Percentiles rank a stretch among this genome's conserved stretches.
Evolutionary conservation across 2,113 vertebrate species (phyloP).

Genomic region (Petrocephalus microphthalmus): DNA sequence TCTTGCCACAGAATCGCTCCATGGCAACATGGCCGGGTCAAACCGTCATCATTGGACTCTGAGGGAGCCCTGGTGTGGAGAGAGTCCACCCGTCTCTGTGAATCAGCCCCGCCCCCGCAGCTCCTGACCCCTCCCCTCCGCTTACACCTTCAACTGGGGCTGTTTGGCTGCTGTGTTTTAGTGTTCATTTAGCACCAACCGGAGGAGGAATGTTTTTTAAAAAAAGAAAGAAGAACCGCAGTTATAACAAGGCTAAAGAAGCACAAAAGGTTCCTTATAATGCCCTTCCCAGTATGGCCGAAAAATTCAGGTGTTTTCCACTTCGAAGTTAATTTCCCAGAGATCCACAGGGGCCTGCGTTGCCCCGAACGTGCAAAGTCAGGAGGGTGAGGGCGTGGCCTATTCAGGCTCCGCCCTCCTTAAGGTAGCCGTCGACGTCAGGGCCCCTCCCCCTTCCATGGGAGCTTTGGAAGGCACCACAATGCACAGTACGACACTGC

Average conservation of each 20-base stretch:
- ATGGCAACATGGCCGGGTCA: neutral
- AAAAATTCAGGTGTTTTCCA: neutral
- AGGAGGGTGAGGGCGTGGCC: neutral
- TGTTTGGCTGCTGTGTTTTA: constrained; percentile 4
- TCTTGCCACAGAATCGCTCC: neutral
- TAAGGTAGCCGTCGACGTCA: neutral
- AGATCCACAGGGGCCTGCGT: neutral
- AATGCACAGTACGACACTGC: neutral
- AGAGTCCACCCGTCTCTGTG: neutral
- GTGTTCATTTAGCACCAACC: constrained; percentile 3
- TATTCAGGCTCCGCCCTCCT: neutral
- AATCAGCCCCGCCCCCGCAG: neutral
- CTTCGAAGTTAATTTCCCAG: constrained; percentile 7
- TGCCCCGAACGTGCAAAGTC: constrained; percentile 1
- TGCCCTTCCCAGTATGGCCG: neutral
- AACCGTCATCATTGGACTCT: constrained; percentile 8
- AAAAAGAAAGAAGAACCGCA: neutral
- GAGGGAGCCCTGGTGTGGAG: neutral
- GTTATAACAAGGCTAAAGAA: neutral
- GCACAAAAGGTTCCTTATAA: constrained; percentile 8
- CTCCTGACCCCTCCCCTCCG: neutral
- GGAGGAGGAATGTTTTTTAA: neutral
- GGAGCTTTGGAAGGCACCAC: neutral
- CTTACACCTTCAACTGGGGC: neutral
- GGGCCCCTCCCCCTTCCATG: neutral